phyloP scores from a whole-genome alignment of 2,888 invertebrate genomes.

The Mythimna ferrago region DNA sequence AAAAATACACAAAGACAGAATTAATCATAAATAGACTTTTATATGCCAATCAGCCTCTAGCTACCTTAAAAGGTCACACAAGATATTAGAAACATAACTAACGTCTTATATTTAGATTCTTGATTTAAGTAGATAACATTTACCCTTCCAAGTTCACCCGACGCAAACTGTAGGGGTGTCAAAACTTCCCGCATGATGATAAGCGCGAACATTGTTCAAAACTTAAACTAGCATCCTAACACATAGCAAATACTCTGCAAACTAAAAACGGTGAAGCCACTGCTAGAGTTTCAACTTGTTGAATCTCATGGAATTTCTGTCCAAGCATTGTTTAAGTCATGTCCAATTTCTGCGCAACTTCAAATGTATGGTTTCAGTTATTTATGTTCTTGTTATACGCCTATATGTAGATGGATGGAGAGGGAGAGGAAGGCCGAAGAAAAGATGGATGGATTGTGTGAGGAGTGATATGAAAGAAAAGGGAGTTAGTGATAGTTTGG shows the following conservation, averaged over 20 bases:
- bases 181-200: constrained; percentile 53
- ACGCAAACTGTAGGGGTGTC: constrained; percentile 38
- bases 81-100: constrained; percentile 12
- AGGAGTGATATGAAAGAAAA: too few relatives aligned
- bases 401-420: too few relatives aligned
- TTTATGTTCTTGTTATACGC: not conserved
- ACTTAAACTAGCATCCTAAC: constrained; percentile 47
- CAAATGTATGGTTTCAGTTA: not conserved
- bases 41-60: not conserved
- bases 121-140: constrained; percentile 10
- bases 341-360: constrained; percentile 21
- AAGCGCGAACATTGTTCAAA: constrained; percentile 53
- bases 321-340: constrained; percentile 30
- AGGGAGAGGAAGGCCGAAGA: too few relatives aligned
- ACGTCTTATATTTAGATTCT: constrained; percentile 31
- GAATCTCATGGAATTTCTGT: constrained; percentile 36
- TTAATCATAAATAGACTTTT: too few relatives aligned
- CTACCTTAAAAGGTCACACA: not conserved
- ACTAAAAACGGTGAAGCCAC: constrained; percentile 50
- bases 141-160: constrained; percentile 27
- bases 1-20: too few relatives aligned
- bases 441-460: too few relatives aligned
- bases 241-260: constrained; percentile 42
- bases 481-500: too few relatives aligned
- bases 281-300: constrained; percentile 48